Percentiles rank a stretch among this genome's conserved stretches.
Conservation (phyloP, 2,113 vertebrate genomes). For the Lynx canadensis region DNA sequence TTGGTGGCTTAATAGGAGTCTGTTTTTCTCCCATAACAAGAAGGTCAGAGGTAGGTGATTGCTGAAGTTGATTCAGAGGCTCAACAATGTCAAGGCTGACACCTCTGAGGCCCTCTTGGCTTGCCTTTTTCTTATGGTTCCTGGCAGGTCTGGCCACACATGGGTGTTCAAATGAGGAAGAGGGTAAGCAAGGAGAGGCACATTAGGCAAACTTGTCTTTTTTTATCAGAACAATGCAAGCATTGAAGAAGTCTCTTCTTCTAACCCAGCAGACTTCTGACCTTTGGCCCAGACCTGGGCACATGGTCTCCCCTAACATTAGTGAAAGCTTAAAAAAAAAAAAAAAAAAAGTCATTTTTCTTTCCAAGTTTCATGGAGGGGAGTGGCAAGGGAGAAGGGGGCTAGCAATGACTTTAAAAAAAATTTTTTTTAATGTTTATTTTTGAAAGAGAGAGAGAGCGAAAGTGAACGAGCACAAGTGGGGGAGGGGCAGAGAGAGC, state of each 20-base stretch:
- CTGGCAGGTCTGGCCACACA: not conserved
- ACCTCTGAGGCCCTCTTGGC: not conserved
- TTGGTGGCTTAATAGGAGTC: constrained; percentile 15
- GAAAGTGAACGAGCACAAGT: too few species aligned
- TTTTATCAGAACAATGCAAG: not conserved
- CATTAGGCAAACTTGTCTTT: not conserved
- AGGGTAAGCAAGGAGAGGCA: not conserved
- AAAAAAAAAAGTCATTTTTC: not conserved
- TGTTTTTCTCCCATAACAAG: constrained; percentile 28
- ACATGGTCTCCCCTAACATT: not conserved
- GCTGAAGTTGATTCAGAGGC: not conserved
- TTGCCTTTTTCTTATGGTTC: not conserved
- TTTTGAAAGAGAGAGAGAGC: too few species aligned
- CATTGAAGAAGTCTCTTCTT: not conserved
- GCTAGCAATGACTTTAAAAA: not conserved
- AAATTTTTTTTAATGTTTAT: too few species aligned
- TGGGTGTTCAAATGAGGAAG: not conserved
- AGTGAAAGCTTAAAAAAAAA: not conserved
- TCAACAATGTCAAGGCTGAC: not conserved
- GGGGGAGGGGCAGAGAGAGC: too few species aligned
- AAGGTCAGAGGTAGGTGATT: not conserved
- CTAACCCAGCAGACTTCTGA: not conserved
- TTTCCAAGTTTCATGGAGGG: not conserved
- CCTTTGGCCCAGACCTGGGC: not conserved
- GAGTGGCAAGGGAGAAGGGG: not conserved